Base-by-base conservation (phyloP, 2,113 vertebrate genomes). In the Poeciliopsis turrubarensis region DNA sequence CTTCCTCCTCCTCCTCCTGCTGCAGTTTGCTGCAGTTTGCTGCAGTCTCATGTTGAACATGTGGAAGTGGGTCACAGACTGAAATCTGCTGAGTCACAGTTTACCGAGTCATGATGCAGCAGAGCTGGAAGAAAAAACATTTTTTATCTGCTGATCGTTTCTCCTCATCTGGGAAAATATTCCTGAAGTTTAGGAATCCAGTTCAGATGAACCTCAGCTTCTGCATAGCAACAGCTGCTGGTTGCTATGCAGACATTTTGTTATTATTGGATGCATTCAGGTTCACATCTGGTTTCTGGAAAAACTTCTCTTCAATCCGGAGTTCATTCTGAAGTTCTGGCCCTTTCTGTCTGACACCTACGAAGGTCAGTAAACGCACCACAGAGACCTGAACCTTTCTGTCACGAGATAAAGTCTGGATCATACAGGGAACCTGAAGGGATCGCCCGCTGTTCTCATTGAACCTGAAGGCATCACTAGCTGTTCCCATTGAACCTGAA, bases 71-170 rank as follows among this genome's bases (percentile, higher is more conserved):
- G 79, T 82, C 85, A 72, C 26, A 69, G 19, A 0, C 34, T 25
- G 47, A 74, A 72, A 82, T 39, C 12, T 63, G 79, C 82, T 2
- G 76, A 77, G 77, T 87, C 79, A 80, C 4, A 0, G 63, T 66
- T 54, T 72, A 47, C 60, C n/a, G n/a, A 65, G 41, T 77, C 13
- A 39, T 78, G 34, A 13, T 63, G 51, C 70, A 3, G 7, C 37
- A 1, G 37, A 60, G 60, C 69, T 66, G 25, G 7, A 3, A 57
- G 57, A 11, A 64, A 66, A 67, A 74, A 14, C 54, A 57, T n/a
- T 1, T 54, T 54, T 9, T 17, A 54, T 32, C 47, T 54, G 47
- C 47, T 54, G 47, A 54, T 22, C 1, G 22, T 22, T 54, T 25
- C 6, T 17, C 5, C 19, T 22, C 14, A 22, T 22, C 19, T 1